Evolutionary conservation across 92 coral and sea anemone genomes (phyloP).

Genomic region (Siderastrea siderea): DNA sequence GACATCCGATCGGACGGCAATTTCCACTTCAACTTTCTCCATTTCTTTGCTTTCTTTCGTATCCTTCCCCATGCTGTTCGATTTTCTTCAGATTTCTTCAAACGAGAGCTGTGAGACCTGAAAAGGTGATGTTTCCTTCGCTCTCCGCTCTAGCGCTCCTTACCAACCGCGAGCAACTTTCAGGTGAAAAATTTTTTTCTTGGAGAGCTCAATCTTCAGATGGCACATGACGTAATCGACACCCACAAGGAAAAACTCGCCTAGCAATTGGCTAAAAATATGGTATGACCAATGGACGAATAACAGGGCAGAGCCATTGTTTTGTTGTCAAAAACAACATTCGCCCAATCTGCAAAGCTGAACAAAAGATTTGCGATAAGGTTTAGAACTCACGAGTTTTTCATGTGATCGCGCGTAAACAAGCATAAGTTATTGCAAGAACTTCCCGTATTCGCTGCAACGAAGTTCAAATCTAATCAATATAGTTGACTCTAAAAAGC

Average conservation of each 20-base stretch:
- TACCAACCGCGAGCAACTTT: constrained; percentile 25
- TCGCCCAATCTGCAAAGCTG: constrained; percentile 3
- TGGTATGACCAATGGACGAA: constrained; percentile 67
- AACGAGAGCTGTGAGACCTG: constrained; percentile 35
- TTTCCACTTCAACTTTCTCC: constrained; percentile 43
- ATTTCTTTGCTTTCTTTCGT: constrained; percentile 37
- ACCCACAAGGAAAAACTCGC: constrained; percentile 10
- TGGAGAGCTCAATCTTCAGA: not conserved
- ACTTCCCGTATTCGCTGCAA: not conserved
- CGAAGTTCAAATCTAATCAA: not conserved
- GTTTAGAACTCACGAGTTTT: constrained; percentile 6
- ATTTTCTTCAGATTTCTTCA: not conserved
- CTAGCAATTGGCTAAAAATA: constrained; percentile 63
- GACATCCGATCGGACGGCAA: constrained; percentile 51
- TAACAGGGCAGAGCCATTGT: constrained; percentile 37
- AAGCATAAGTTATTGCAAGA: not conserved
- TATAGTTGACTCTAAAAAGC: not conserved
- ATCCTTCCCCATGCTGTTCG: constrained; percentile 56
- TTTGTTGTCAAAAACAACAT: not conserved
- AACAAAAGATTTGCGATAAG: not conserved
- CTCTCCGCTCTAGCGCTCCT: not conserved
- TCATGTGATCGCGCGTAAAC: constrained; percentile 13
- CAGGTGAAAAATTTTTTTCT: constrained; percentile 34
- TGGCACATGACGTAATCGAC: constrained; percentile 50
- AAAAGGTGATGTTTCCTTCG: constrained; percentile 18